A percentile compares a stretch with the other conserved stretches of the same genome.
phyloP scores from a whole-genome alignment of 2,888 invertebrate genomes.

The Marronus borbonicus region DNA sequence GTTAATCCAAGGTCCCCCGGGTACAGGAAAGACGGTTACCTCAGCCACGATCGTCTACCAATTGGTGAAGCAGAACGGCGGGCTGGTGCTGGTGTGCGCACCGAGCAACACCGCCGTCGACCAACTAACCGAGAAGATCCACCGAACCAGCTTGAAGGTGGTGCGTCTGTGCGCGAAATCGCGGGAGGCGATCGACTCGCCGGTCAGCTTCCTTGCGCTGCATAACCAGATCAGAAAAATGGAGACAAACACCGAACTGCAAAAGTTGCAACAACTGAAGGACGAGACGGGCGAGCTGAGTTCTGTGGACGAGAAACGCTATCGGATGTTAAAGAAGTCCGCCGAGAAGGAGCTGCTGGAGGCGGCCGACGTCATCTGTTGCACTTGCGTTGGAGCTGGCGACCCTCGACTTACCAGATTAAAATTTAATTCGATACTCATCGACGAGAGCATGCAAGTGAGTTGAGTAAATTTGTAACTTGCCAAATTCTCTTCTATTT shows the following conservation, averaged over 20 bases:
- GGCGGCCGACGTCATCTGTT: conserved; percentile 98
- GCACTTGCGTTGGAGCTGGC: conserved; percentile 99
- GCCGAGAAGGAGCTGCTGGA: conserved; percentile 93
- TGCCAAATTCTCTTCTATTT: too few species aligned
- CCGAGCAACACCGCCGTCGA: conserved; percentile 99
- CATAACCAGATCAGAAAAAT: conserved; percentile 98
- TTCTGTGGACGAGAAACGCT: conserved; percentile 95
- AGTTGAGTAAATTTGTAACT: conserved; percentile 4
- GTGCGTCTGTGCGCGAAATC: conserved; percentile 98
- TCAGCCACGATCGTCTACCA: conserved; percentile 99
- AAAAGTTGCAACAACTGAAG: conserved; percentile 95
- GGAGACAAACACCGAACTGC: conserved; percentile 93
- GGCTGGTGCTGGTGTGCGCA: conserved; percentile 97
- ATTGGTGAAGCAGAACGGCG: conserved; percentile 93
- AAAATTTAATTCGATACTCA: conserved; percentile 96
- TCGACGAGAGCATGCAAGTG: conserved; percentile 91
- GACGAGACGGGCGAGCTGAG: conserved; percentile 99
- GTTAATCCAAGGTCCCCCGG: conserved; percentile 97
- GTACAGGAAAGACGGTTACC: conserved; percentile 99
- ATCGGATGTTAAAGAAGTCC: conserved; percentile 89
- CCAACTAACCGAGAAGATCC: conserved; percentile 98
- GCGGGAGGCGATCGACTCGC: conserved; percentile 97
- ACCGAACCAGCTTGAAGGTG: conserved; percentile 93
- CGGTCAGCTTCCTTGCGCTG: conserved; percentile 95
- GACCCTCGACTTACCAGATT: conserved; percentile 94